phyloP scores from a whole-genome alignment of 1,140 invertebrate genomes.

The Lucilia sericata region DNA sequence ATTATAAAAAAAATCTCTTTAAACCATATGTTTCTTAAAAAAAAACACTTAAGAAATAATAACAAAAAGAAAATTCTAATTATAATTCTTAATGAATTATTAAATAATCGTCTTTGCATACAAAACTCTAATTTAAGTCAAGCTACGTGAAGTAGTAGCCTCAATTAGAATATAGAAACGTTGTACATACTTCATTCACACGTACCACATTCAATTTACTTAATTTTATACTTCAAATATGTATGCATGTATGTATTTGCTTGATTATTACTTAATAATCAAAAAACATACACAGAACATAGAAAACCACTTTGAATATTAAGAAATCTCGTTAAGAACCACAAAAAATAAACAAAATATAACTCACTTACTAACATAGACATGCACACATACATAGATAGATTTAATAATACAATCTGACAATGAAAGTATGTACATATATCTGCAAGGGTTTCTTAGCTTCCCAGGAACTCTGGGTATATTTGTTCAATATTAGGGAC shows the following conservation, averaged over 20 bases:
- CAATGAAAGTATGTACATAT: neutral
- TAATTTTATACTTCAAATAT: neutral
- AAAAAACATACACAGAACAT: neutral
- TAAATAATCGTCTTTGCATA: too few species aligned
- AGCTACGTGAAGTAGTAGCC: too few species aligned
- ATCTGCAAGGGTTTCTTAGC: too few species aligned
- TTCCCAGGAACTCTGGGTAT: too few species aligned
- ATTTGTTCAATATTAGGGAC: too few species aligned
- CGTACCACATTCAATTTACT: neutral
- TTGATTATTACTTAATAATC: slow-evolving; percentile 16
- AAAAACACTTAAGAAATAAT: too few species aligned
- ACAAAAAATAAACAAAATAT: neutral
- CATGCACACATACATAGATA: neutral
- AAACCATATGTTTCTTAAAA: too few species aligned
- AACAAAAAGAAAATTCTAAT: too few species aligned
- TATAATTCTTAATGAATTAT: too few species aligned
- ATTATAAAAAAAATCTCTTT: too few species aligned
- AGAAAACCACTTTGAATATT: slow-evolving; percentile 28
- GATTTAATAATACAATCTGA: neutral
- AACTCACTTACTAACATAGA: neutral
- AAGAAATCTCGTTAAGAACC: slow-evolving; percentile 14
- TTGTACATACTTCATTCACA: neutral
- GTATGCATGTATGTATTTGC: neutral
- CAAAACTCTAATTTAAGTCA: too few species aligned
- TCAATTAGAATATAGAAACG: neutral